Base-by-base conservation (phyloP, 2,113 vertebrate species). In the Colossoma macropomum region DNA sequence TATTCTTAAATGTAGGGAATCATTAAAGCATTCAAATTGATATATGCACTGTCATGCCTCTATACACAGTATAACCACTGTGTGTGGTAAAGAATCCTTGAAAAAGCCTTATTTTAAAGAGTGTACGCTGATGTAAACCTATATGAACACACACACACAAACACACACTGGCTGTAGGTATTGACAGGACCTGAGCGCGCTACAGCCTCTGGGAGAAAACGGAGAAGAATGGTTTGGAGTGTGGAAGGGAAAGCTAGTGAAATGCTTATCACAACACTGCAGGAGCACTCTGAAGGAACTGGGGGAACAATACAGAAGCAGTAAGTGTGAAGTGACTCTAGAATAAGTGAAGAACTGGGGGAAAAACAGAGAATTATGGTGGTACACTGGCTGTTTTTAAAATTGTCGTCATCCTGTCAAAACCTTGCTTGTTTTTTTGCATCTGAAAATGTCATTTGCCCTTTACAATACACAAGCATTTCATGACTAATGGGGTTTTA, bases 181-280 rank as follows among this genome's bases (percentile, higher is more conserved):
- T 66, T 76, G 73, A 82, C 68, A 82, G 80, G 80, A 82, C 80
- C 68, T 82, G 32, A 69, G 71, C 23, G 30, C 50, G 34, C 21
- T 71, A 13, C 41, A 71, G 68, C 68, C 34, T 45, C 66, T 66
- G 73, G 80, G 73, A 82, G 68, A 38, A 60, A 75, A 54, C 28
- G 56, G 41, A 48, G 75, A 73, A 81, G 69, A 76, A 62, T 52
- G 68, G 62, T 52, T 65, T 75, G 38, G 62, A 65, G n/a, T 66
- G 41, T 65, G 30, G 17, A 83, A 75, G 78, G 75, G 30, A 28
- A 48, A 75, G 38, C 41, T 45, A 81, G 85, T 60, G 56, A 45
- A 82, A 79, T 17, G 69, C 83, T 79, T 84, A 87, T 86, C 85
- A 16, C 77, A 56, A 15, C 70, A 77, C 81, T 77, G 82, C 85